Conservation (phyloP, 92 coral and sea anemone genomes). For the Epizoanthus ramosus region DNA sequence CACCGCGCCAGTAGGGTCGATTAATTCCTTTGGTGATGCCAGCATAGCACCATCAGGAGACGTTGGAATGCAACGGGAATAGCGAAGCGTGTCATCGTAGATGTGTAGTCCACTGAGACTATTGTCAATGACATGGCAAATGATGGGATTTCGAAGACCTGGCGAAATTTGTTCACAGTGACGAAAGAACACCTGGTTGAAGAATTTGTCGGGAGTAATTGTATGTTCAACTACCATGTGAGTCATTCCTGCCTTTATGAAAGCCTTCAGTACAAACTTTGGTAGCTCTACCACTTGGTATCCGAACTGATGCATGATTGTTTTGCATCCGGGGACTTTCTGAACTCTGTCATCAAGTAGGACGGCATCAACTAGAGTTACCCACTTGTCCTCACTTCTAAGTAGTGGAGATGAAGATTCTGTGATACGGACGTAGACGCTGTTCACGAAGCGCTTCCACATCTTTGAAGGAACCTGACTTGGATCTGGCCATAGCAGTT, state of each 20-base stretch:
- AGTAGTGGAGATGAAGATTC: slow-evolving; percentile 68
- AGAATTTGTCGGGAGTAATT: slow-evolving; percentile 69
- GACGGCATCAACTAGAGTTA: slow-evolving; percentile 69
- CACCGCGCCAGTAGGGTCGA: slow-evolving; percentile 85
- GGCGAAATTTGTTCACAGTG: slow-evolving; percentile 60
- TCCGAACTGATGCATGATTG: slow-evolving; percentile 67
- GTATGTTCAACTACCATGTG: slow-evolving; percentile 62
- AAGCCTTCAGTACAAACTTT: slow-evolving; percentile 58
- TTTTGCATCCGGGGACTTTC: slow-evolving; percentile 62
- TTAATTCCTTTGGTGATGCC: slow-evolving; percentile 68
- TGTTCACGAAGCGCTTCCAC: slow-evolving; percentile 78
- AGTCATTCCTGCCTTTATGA: slow-evolving; percentile 59
- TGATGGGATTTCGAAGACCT: slow-evolving; percentile 68
- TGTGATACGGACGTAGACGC: slow-evolving; percentile 69
- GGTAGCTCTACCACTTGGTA: slow-evolving; percentile 82
- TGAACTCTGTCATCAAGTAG: slow-evolving; percentile 74
- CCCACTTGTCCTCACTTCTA: slow-evolving; percentile 75
- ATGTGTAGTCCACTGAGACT: slow-evolving; percentile 60
- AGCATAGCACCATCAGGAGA: slow-evolving; percentile 72
- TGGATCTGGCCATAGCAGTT: slow-evolving; percentile 84
- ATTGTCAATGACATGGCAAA: slow-evolving; percentile 79
- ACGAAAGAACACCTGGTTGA: slow-evolving; percentile 71
- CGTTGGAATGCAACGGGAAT: slow-evolving; percentile 76
- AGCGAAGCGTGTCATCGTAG: slow-evolving; percentile 55
- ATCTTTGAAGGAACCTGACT: slow-evolving; percentile 72